A percentile compares a stretch with the other conserved stretches of the same genome.
phyloP scores from a whole-genome alignment of 2,888 invertebrate species.

The Axea sp. region DNA sequence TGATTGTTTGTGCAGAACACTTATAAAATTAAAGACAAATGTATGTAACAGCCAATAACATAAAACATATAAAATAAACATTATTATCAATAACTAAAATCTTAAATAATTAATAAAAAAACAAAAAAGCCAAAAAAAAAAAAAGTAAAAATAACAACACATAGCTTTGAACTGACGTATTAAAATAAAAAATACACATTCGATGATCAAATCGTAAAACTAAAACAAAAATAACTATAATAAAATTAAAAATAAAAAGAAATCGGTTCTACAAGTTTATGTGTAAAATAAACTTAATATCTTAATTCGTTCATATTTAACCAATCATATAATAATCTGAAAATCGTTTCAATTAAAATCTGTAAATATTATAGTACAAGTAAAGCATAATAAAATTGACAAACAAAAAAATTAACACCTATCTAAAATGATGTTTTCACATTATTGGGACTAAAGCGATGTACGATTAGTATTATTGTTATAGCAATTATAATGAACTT shows the following conservation, averaged over 20 bases:
- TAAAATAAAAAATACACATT: constrained; percentile 48
- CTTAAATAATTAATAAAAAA: constrained; percentile 5
- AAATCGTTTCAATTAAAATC: constrained; percentile 21
- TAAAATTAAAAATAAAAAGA: constrained; percentile 46
- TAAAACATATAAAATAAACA: constrained; percentile 38
- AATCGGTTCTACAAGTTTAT: constrained; percentile 20
- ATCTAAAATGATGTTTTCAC: constrained; percentile 46
- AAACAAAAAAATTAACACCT: constrained; percentile 48
- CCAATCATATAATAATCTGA: constrained; percentile 29
- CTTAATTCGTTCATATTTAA: constrained; percentile 16
- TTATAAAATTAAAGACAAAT: constrained; percentile 38
- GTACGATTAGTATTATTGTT: constrained; percentile 54
- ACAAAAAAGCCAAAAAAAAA: constrained; percentile 6
- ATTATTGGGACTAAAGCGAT: constrained; percentile 56
- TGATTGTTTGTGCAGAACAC: constrained; percentile 29
- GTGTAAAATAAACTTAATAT: constrained; percentile 36
- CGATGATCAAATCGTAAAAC: constrained; percentile 38
- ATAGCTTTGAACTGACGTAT: constrained; percentile 40
- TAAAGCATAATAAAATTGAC: constrained; percentile 44
- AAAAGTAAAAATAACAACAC: constrained; percentile 34
- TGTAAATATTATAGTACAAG: constrained; percentile 42
- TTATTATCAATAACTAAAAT: constrained; percentile 17
- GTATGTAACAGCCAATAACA: constrained; percentile 34
- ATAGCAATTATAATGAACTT: constrained; percentile 71
- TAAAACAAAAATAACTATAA: constrained; percentile 23